Percentiles rank a stretch among this genome's conserved stretches.
phyloP scores from a whole-genome alignment of 1,140 invertebrate genomes.

The Drosophila sturtevanti region DNA sequence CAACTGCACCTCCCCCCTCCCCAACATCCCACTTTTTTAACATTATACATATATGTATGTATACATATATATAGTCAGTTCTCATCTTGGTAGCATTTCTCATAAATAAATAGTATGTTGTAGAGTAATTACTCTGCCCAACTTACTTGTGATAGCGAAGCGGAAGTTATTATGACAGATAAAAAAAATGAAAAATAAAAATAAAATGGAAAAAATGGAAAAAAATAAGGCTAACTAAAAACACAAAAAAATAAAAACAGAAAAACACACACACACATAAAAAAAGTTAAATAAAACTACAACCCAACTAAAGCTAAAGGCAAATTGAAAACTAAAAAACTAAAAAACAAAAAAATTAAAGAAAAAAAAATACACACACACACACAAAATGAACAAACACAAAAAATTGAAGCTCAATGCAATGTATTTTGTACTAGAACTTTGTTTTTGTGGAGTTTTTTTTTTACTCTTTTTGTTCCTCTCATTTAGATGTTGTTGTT shows the following conservation, averaged over 20 bases:
- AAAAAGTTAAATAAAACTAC: conserved; percentile 33
- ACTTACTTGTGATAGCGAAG: conserved; percentile 36
- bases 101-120: conserved; percentile 49
- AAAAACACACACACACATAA: conserved; percentile 10
- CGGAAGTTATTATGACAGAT: conserved; percentile 72
- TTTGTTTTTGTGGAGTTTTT: conserved; percentile 49
- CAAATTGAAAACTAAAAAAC: conserved; percentile 2
- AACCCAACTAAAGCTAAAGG: neutral
- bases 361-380: conserved; percentile 11
- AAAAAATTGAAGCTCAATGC: conserved; percentile 55
- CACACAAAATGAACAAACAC: conserved; percentile 16
- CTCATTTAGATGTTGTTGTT: conserved; percentile 24
- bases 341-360: conserved; percentile 22
- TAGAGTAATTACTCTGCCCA: conserved; percentile 25
- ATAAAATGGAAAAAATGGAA: conserved; percentile 9
- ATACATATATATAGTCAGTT: neutral
- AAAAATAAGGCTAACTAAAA: conserved; percentile 11
- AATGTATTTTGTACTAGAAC: conserved; percentile 39
- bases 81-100: conserved; percentile 18
- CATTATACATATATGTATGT: no score
- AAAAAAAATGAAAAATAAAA: conserved; percentile 40
- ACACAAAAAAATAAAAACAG: neutral
- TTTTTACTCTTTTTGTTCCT: conserved; percentile 2
- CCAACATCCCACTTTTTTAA: no score
- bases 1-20: no score